Percentiles rank a stretch among this genome's conserved stretches.
These are phyloP conservation scores for Lingula anatina DNA, from an alignment of 2,888 invertebrate species.

Conservation along the genomic window DNA sequence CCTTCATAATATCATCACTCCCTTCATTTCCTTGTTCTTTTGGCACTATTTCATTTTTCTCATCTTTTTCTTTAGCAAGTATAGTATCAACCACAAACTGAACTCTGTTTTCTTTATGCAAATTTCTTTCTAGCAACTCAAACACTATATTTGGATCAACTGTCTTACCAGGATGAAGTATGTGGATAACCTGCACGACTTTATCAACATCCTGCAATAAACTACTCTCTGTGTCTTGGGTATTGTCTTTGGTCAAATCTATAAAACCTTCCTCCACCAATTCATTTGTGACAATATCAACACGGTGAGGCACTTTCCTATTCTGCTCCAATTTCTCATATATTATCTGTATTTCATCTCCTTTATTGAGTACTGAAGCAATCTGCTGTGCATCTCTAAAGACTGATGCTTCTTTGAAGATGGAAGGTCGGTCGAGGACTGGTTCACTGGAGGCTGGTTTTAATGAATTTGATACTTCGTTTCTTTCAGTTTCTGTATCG, in stretches of 20 bases:
- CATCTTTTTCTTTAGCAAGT: conserved; percentile 1
- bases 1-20: not conserved
- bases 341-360: too few species aligned
- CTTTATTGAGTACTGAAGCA: too few species aligned
- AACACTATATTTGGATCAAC: not conserved
- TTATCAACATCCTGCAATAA: too few species aligned
- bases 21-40: not conserved
- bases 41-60: not conserved
- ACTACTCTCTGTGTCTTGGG: not conserved
- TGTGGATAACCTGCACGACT: not conserved
- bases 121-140: not conserved
- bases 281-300: conserved; percentile 27
- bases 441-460: too few species aligned
- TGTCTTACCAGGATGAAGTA: not conserved
- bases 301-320: conserved; percentile 19
- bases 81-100: too few species aligned
- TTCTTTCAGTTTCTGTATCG: too few species aligned
- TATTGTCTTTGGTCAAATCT: not conserved
- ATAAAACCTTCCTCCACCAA: conserved; percentile 16
- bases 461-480: too few species aligned
- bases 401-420: too few species aligned
- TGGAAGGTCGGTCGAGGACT: too few species aligned
- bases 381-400: too few species aligned
- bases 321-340: conserved; percentile 21
- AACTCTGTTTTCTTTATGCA: too few species aligned